A percentile compares a stretch with the other conserved stretches of the same genome.
Evolutionary conservation across 2,797 vertebrate species (phyloP).

Genomic region (Acanthurus leucopareius): DNA sequence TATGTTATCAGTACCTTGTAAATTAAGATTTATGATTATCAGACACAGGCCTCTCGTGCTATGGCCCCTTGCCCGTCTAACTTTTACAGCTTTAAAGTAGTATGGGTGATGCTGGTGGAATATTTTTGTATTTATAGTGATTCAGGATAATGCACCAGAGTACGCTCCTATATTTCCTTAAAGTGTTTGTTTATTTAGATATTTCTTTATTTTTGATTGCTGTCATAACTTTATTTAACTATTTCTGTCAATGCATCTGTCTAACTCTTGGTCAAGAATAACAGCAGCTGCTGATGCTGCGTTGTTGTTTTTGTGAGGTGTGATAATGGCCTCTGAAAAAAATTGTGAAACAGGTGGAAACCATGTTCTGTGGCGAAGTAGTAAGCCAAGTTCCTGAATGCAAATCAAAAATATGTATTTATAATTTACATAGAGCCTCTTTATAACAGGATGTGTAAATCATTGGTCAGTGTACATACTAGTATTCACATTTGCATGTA

Average conservation of each 20-base stretch:
- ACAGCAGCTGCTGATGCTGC: conserved; percentile 23
- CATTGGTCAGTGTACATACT: conserved; percentile 45
- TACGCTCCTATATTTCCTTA: conserved; percentile 33
- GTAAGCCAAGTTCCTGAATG: conserved; percentile 37
- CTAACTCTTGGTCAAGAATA: conserved; percentile 41
- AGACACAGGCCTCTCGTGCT: conserved; percentile 27
- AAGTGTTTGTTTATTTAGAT: conserved; percentile 62
- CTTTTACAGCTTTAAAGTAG: conserved; percentile 74
- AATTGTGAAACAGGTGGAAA: conserved; percentile 29
- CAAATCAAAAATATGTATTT: conserved; percentile 41
- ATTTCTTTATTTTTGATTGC: conserved; percentile 69
- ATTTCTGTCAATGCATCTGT: conserved; percentile 29
- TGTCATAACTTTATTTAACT: conserved; percentile 37
- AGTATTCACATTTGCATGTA: conserved; percentile 67
- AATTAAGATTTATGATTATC: conserved; percentile 10
- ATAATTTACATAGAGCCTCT: conserved; percentile 46
- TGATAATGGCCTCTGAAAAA: conserved; percentile 45
- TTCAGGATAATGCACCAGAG: conserved; percentile 78
- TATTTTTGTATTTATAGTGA: conserved; percentile 93
- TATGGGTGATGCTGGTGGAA: conserved; percentile 87
- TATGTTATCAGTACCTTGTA: conserved; percentile 38
- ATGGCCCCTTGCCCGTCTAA: conserved; percentile 41
- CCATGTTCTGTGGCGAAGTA: conserved; percentile 31
- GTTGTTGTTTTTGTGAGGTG: conserved; percentile 48
- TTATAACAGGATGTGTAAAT: conserved; percentile 36